Conservation (phyloP, 1,140 invertebrate genomes). For the Rhyzopertha dominica region DNA sequence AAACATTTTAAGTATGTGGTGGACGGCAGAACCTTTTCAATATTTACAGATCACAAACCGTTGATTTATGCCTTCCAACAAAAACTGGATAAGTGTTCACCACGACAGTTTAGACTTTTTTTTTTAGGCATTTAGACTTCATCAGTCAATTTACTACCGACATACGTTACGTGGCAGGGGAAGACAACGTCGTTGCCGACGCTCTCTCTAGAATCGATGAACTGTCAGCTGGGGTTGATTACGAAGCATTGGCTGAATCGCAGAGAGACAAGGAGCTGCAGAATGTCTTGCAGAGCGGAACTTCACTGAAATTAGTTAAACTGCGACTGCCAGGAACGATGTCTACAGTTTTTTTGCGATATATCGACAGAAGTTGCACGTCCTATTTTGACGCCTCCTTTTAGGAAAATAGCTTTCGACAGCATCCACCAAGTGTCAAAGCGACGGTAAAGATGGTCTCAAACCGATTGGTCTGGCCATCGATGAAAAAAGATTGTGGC, state of each 20-base stretch:
- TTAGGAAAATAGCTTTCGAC: conserved; percentile 36
- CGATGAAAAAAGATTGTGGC: conserved; percentile 34
- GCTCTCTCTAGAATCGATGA: conserved; percentile 30
- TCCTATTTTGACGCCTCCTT: too few species aligned
- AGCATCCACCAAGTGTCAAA: conserved; percentile 34
- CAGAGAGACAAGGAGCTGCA: conserved; percentile 35
- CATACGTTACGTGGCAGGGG: conserved; percentile 38
- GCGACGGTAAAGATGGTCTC: conserved; percentile 39
- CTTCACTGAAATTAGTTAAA: neutral
- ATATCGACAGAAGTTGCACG: too few species aligned
- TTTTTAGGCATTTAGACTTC: conserved; percentile 35
- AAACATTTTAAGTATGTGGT: conserved; percentile 36
- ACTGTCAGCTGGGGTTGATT: neutral
- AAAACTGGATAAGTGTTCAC: conserved; percentile 24
- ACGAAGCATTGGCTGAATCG: too few species aligned
- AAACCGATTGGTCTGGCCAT: conserved; percentile 47
- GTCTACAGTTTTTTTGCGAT: neutral
- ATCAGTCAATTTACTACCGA: conserved; percentile 42
- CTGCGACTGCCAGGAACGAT: neutral
- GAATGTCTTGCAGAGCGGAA: too few species aligned
- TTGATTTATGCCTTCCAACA: conserved; percentile 20
- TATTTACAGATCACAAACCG: conserved; percentile 12
- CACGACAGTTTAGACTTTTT: conserved; percentile 24
- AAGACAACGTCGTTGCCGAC: conserved; percentile 37
- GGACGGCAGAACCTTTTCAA: neutral